These are phyloP conservation scores for Rhabdornis inornatus DNA, from an alignment of 2,113 vertebrate species.

Conservation along the genomic window DNA sequence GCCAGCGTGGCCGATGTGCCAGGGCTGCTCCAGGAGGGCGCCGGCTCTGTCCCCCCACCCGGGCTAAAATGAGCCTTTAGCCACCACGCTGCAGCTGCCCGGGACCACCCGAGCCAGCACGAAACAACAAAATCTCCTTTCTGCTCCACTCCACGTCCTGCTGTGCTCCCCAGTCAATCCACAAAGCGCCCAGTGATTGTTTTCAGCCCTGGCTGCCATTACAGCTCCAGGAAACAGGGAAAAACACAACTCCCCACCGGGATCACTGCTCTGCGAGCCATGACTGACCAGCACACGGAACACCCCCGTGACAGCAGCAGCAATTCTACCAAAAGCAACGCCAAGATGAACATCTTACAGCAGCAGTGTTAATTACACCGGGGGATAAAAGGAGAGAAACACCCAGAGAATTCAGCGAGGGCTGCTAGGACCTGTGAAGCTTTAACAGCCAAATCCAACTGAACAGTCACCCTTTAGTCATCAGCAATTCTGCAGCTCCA, in stretches of 20 bases:
- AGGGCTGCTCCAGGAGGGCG: not conserved
- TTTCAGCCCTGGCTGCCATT: slow-evolving; percentile 33
- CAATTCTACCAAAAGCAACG: slow-evolving; percentile 17
- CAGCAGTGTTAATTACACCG: slow-evolving; percentile 60
- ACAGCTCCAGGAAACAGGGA: slow-evolving; percentile 24
- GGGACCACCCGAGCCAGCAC: not conserved
- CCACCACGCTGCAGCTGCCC: not conserved
- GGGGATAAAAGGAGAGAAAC: slow-evolving; percentile 35
- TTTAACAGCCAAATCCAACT: slow-evolving; percentile 39
- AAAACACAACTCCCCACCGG: not conserved
- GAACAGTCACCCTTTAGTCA: slow-evolving; percentile 48
- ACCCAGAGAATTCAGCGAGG: slow-evolving; percentile 5
- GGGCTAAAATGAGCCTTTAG: no score
- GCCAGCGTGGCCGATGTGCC: no score
- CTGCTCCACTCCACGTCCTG: not conserved
- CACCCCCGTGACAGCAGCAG: slow-evolving; percentile 14
- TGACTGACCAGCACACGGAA: not conserved
- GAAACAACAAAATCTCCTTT: not conserved
- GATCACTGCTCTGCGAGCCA: slow-evolving; percentile 20
- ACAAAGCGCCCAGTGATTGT: not conserved
- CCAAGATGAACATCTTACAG: slow-evolving; percentile 29
- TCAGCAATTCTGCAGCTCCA: slow-evolving; percentile 13
- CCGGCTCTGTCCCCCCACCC: not conserved
- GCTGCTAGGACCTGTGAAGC: slow-evolving; percentile 30
- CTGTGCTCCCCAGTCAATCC: not conserved